These are phyloP conservation scores for Pristionchus entomophagus DNA, from an alignment of 2,888 invertebrate species.

Conservation along the genomic window DNA sequence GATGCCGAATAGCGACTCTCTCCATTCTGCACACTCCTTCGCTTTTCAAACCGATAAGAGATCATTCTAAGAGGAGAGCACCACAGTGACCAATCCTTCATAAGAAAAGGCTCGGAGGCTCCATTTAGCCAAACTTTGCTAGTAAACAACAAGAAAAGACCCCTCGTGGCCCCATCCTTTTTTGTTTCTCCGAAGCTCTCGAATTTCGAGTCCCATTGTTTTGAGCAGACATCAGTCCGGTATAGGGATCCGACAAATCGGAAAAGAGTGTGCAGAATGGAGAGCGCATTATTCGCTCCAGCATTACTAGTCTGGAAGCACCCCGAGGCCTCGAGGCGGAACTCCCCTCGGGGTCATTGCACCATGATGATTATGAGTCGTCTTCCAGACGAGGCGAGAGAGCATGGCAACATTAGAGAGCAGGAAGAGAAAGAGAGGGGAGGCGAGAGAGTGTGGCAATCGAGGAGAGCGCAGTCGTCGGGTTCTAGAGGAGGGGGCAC, in stretches of 20 bases:
- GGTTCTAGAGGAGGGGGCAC: not conserved
- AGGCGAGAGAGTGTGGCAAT: not conserved
- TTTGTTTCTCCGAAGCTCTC: not conserved
- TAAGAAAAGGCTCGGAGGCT: no score
- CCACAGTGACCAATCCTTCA: no score
- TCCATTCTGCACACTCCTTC: no score
- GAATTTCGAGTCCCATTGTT: not conserved
- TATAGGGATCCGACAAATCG: not conserved
- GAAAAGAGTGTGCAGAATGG: no score
- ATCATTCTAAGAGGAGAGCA: no score
- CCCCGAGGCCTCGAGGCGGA: no score
- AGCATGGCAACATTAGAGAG: not conserved
- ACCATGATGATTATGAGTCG: not conserved
- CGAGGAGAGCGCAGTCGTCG: not conserved
- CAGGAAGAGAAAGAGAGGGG: conserved; percentile 4
- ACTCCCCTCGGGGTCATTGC: not conserved
- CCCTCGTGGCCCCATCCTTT: not conserved
- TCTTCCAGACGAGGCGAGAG: no score
- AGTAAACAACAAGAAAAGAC: not conserved
- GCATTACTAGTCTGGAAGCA: no score
- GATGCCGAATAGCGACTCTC: not conserved
- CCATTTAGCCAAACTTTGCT: not conserved
- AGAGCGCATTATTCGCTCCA: no score
- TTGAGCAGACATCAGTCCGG: not conserved
- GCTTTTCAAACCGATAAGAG: no score